Conservation (phyloP, 2,113 vertebrate genomes). For the Chloropsis hardwickii region DNA sequence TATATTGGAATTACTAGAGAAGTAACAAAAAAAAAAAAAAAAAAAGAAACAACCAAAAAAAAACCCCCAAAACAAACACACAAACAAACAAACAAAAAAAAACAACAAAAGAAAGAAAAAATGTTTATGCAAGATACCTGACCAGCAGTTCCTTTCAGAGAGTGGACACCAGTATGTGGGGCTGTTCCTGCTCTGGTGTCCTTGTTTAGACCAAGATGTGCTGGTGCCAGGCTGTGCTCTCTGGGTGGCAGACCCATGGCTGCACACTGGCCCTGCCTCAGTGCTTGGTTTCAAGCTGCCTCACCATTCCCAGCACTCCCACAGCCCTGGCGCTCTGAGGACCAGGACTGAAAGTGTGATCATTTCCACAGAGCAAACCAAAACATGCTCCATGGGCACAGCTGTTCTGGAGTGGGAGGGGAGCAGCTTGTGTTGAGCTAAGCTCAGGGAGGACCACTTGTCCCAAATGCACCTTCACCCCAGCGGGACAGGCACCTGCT, state of each 20-base stretch:
- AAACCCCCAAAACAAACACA: background rate
- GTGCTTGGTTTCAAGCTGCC: background rate
- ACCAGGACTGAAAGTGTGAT: background rate
- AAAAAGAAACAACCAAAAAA: background rate
- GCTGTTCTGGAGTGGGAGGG: background rate
- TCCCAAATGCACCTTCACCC: rapidly evolving
- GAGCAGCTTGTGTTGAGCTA: rapidly evolving
- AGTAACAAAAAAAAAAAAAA: conserved; percentile 29
- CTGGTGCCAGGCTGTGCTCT: rapidly evolving
- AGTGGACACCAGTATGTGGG: background rate
- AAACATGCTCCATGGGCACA: rapidly evolving
- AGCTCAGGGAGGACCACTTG: background rate
- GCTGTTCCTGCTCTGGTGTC: background rate
- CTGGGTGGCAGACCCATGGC: background rate
- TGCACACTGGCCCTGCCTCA: background rate
- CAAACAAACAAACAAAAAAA: background rate
- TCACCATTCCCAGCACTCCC: background rate
- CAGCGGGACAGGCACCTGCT: rapidly evolving
- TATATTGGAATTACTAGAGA: conserved; percentile 57
- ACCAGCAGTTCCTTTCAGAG: conserved; percentile 52
- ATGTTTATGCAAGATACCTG: conserved; percentile 20
- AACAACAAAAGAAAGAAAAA: background rate
- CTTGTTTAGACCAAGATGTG: rapidly evolving
- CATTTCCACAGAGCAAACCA: background rate
- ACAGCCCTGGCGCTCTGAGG: rapidly evolving